A percentile compares a stretch with the other conserved stretches of the same genome.
phyloP scores from a whole-genome alignment of 2,888 invertebrate genomes.

The Diabrotica balteata region DNA sequence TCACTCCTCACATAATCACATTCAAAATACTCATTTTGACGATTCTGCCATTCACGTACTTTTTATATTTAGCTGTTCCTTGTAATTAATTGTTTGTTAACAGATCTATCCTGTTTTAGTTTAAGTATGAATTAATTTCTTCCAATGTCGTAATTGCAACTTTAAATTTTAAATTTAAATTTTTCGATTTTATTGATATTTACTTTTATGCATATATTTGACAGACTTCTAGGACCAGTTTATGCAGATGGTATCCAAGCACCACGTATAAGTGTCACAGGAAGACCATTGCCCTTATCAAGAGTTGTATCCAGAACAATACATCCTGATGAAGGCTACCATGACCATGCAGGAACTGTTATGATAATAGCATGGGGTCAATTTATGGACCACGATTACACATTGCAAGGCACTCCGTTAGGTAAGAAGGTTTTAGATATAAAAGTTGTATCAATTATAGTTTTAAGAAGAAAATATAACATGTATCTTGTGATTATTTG shows the following conservation, averaged over 20 bases:
- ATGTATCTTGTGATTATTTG: no score
- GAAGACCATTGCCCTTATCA: slow-evolving; percentile 79
- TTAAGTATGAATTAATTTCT: no score
- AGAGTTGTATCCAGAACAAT: slow-evolving; percentile 88
- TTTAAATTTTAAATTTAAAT: no score
- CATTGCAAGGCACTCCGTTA: slow-evolving; percentile 85
- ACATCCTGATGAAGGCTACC: slow-evolving; percentile 92
- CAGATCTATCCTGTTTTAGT: no score
- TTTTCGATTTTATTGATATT: background rate
- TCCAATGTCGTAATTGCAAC: no score
- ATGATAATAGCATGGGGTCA: slow-evolving; percentile 96
- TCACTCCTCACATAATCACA: no score
- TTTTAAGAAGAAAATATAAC: no score
- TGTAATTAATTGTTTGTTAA: no score
- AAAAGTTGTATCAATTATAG: no score
- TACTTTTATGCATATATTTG: slow-evolving; percentile 23
- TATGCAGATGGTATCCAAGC: slow-evolving; percentile 86
- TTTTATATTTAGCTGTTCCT: no score
- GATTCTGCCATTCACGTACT: no score
- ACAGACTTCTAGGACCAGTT: slow-evolving; percentile 77
- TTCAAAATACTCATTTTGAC: no score
- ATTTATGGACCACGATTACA: slow-evolving; percentile 94
- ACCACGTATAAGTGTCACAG: slow-evolving; percentile 81
- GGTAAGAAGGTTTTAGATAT: slow-evolving; percentile 64
- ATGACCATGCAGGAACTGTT: slow-evolving; percentile 92